Percentiles rank a stretch among this genome's conserved stretches.
phyloP scores from a whole-genome alignment of 2,113 vertebrate genomes.

The Ictalurus punctatus region DNA sequence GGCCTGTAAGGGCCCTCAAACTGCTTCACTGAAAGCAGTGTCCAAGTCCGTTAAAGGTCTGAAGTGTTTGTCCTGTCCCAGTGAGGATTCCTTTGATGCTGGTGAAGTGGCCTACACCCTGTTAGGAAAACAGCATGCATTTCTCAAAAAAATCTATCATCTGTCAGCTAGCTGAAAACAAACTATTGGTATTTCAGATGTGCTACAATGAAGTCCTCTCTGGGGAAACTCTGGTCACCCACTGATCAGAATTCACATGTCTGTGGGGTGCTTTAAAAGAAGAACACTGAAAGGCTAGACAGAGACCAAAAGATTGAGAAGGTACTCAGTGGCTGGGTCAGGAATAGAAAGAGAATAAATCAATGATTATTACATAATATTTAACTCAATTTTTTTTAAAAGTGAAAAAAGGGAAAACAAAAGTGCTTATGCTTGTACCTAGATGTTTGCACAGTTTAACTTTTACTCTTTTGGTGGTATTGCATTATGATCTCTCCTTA shows the following conservation, averaged over 20 bases:
- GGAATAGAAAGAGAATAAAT: constrained; percentile 41
- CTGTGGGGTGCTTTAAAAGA: constrained; percentile 47
- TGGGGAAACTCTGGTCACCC: constrained; percentile 40
- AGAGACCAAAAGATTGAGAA: constrained; percentile 32
- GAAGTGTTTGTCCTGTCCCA: constrained; percentile 47
- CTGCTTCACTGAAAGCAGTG: constrained; percentile 25
- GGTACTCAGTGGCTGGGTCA: constrained; percentile 26
- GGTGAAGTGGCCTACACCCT: constrained; percentile 28
- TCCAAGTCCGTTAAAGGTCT: constrained; percentile 31
- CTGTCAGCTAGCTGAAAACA: constrained; percentile 55
- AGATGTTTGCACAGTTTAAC: neutral
- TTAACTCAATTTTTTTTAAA: neutral
- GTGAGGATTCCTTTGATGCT: constrained; percentile 54
- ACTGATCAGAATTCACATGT: constrained; percentile 47
- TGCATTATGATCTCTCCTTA: neutral
- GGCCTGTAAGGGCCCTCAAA: constrained; percentile 21
- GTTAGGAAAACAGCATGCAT: constrained; percentile 57
- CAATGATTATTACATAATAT: constrained; percentile 16
- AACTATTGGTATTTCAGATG: constrained; percentile 64
- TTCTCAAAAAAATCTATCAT: constrained; percentile 59
- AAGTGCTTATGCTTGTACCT: neutral
- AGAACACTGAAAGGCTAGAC: constrained; percentile 20
- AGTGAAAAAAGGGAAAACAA: neutral
- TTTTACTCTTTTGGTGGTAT: neutral
- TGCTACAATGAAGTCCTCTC: constrained; percentile 45